Percentiles rank a stretch among this genome's conserved stretches.
These are phyloP conservation scores for Oreonectes daqikongensis DNA, from an alignment of 2,797 vertebrate species.

Conservation along the genomic window DNA sequence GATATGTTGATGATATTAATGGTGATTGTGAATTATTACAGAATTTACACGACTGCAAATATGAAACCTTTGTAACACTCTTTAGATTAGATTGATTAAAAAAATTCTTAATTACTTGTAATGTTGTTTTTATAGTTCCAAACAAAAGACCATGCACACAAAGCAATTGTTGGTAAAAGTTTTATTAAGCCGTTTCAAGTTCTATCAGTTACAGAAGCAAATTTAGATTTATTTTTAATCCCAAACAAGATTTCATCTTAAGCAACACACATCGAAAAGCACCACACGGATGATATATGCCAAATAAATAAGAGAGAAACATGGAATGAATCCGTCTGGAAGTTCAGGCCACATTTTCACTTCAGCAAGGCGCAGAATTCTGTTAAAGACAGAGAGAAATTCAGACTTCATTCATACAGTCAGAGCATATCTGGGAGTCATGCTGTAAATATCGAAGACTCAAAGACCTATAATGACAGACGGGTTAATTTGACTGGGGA, in stretches of 20 bases:
- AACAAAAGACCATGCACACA: conserved; percentile 6
- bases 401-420: background rate
- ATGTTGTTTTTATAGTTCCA: background rate
- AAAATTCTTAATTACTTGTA: too few relatives aligned
- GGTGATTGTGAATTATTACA: background rate
- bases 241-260: background rate
- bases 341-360: conserved; percentile 23
- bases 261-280: background rate
- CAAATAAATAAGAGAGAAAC: background rate
- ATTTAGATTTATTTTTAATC: background rate
- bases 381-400: conserved; percentile 15
- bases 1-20: background rate
- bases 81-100: background rate
- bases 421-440: background rate
- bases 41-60: background rate
- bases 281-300: background rate
- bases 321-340: background rate
- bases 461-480: background rate
- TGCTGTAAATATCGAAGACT: conserved; percentile 5
- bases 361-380: conserved; percentile 59
- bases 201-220: conserved; percentile 5
- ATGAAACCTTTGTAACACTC: background rate
- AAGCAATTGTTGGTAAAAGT: background rate
- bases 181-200: conserved; percentile 15
- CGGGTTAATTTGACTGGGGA: conserved; percentile 1